Evolutionary conservation across 2,888 invertebrate genomes (phyloP).

Genomic region (Agrotis exclamationis): DNA sequence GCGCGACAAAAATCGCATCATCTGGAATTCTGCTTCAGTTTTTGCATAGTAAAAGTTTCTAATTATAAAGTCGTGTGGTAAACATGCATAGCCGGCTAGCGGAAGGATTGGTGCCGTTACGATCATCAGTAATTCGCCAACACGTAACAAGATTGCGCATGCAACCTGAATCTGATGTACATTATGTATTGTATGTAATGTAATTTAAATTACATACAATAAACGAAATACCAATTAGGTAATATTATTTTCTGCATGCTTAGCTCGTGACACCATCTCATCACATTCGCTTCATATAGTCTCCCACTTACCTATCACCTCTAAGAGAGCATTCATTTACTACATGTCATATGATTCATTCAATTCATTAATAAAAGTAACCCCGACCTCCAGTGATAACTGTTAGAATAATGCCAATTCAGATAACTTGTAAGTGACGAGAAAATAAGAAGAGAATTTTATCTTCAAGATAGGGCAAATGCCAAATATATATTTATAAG

Average conservation of each 20-base stretch:
- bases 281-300: background rate
- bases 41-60: slow-evolving; percentile 72
- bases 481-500: slow-evolving; percentile 6
- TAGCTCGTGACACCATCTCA: slow-evolving; percentile 1
- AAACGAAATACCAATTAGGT: slow-evolving; percentile 34
- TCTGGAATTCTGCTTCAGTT: slow-evolving; percentile 59
- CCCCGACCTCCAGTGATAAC: slow-evolving; percentile 35
- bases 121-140: slow-evolving; percentile 61
- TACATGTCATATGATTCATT: slow-evolving; percentile 26
- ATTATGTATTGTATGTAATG: slow-evolving; percentile 52
- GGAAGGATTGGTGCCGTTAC: slow-evolving; percentile 70
- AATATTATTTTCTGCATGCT: background rate
- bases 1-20: slow-evolving; percentile 50
- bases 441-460: slow-evolving; percentile 9
- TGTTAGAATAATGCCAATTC: slow-evolving; percentile 18
- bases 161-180: slow-evolving; percentile 54
- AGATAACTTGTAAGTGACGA: slow-evolving; percentile 20
- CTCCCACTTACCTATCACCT: slow-evolving; percentile 19
- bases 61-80: slow-evolving; percentile 73
- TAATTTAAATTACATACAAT: slow-evolving; percentile 35
- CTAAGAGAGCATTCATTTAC: slow-evolving; percentile 24
- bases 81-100: slow-evolving; percentile 69
- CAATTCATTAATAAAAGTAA: slow-evolving; percentile 38
- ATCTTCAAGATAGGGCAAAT: slow-evolving; percentile 15
- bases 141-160: slow-evolving; percentile 67